Percentiles rank a stretch among this genome's conserved stretches.
Evolutionary conservation across 1,140 invertebrate species (phyloP).

Genomic region (Pseudomyrmex flavicornis): DNA sequence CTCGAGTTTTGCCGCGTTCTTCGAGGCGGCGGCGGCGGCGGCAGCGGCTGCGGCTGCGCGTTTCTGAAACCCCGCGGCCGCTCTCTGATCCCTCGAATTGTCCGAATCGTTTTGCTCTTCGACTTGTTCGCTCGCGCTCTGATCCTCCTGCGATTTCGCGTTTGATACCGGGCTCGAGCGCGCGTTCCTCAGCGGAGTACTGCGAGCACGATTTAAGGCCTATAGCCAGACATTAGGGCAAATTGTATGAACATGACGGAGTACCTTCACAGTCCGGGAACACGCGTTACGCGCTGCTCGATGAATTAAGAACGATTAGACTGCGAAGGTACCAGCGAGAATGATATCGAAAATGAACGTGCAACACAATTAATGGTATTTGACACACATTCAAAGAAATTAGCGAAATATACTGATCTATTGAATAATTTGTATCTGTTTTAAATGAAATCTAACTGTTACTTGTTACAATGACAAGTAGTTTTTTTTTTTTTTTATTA

Average conservation of each 20-base stretch:
- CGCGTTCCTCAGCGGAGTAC: slow-evolving; percentile 82
- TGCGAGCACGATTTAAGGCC: slow-evolving; percentile 85
- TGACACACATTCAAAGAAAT: not conserved
- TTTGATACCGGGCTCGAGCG: slow-evolving; percentile 79
- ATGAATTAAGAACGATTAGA: slow-evolving; percentile 50
- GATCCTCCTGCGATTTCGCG: slow-evolving; percentile 76
- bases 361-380: slow-evolving; percentile 47
- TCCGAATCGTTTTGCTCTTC: slow-evolving; percentile 72
- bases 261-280: slow-evolving; percentile 80
- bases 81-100: slow-evolving; percentile 70
- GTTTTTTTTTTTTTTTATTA: too few species aligned
- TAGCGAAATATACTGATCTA: slow-evolving; percentile 1
- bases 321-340: slow-evolving; percentile 81
- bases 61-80: slow-evolving; percentile 67
- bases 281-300: not conserved
- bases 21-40: slow-evolving; percentile 51
- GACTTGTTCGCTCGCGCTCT: slow-evolving; percentile 50
- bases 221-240: slow-evolving; percentile 85
- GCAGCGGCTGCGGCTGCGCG: not conserved
- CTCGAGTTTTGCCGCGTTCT: slow-evolving; percentile 77
- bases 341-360: slow-evolving; percentile 76
- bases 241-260: slow-evolving; percentile 83
- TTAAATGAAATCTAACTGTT: not conserved
- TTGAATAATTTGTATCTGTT: not conserved
- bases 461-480: too few species aligned